These are phyloP conservation scores for Drosophila baimaii DNA, from an alignment of 1,140 invertebrate species.

Conservation along the genomic window DNA sequence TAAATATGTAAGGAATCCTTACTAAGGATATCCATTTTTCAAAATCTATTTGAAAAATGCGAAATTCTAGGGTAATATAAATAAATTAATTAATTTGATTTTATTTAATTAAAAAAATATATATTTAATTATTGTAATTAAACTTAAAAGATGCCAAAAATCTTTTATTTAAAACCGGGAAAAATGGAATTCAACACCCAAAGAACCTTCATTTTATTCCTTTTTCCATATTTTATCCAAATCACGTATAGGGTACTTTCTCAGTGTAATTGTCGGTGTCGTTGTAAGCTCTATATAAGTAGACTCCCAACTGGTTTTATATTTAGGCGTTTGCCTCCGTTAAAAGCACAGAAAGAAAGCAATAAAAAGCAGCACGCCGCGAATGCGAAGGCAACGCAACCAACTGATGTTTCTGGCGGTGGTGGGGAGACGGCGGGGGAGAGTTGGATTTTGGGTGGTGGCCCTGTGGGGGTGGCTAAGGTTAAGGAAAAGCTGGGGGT, in stretches of 20 bases:
- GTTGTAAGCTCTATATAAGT: constrained; percentile 79
- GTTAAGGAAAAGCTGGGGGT: constrained; percentile 3
- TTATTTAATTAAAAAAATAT: no score
- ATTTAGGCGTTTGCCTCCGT: constrained; percentile 69
- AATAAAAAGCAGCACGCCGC: constrained; percentile 80
- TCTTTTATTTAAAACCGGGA: no score
- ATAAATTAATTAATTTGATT: no score
- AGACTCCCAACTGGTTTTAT: constrained; percentile 78
- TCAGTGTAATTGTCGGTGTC: constrained; percentile 8
- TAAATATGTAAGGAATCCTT: no score
- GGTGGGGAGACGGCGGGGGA: neutral
- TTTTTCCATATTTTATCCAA: fast-evolving
- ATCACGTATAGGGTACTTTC: neutral
- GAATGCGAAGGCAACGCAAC: constrained; percentile 46
- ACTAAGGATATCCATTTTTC: no score
- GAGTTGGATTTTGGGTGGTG: neutral
- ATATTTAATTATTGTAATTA: no score
- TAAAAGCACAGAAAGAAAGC: constrained; percentile 79
- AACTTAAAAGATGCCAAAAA: no score
- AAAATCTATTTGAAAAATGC: no score
- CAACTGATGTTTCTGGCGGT: constrained; percentile 10
- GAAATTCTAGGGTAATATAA: no score
- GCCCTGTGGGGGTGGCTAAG: neutral
- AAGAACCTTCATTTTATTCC: no score
- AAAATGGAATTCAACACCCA: no score